Evolutionary conservation across 2,797 vertebrate genomes (phyloP).

Genomic region (Toxotes lorentzi): DNA sequence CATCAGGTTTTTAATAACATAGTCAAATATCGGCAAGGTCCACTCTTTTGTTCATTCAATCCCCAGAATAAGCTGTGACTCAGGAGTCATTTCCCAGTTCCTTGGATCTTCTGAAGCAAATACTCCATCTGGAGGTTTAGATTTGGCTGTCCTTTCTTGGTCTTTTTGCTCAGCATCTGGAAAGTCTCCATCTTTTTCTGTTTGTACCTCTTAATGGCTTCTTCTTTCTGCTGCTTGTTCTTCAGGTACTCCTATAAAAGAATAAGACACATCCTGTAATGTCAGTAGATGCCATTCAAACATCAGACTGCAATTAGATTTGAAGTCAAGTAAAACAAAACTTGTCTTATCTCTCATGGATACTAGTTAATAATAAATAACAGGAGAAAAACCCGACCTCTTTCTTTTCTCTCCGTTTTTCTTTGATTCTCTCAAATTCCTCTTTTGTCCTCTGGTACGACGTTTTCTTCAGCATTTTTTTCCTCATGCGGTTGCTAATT

Average conservation of each 20-base stretch:
- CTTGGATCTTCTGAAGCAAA: conserved; percentile 95
- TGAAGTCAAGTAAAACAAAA: neutral
- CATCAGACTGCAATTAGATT: neutral
- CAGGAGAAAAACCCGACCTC: conserved; percentile 83
- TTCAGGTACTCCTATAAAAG: conserved; percentile 87
- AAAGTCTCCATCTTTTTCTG: conserved; percentile 92
- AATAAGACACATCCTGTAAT: neutral
- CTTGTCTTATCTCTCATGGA: neutral
- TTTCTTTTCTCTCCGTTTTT: conserved; percentile 87
- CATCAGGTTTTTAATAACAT: neutral
- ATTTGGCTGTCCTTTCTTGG: conserved; percentile 96
- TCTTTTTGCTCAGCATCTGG: conserved; percentile 92
- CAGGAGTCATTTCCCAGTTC: conserved; percentile 64
- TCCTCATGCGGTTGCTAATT: conserved; percentile 81
- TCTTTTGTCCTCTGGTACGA: conserved; percentile 93
- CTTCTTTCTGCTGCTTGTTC: conserved; percentile 89
- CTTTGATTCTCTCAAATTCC: conserved; percentile 88
- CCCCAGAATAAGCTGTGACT: neutral
- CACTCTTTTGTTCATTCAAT: neutral
- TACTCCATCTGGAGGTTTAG: conserved; percentile 96
- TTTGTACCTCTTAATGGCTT: conserved; percentile 90
- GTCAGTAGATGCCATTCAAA: neutral
- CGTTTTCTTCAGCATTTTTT: conserved; percentile 87
- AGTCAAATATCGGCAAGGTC: neutral
- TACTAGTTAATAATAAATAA: neutral